Base-by-base conservation (phyloP, 2,888 invertebrate species). In the Oligia fasciuncula region DNA sequence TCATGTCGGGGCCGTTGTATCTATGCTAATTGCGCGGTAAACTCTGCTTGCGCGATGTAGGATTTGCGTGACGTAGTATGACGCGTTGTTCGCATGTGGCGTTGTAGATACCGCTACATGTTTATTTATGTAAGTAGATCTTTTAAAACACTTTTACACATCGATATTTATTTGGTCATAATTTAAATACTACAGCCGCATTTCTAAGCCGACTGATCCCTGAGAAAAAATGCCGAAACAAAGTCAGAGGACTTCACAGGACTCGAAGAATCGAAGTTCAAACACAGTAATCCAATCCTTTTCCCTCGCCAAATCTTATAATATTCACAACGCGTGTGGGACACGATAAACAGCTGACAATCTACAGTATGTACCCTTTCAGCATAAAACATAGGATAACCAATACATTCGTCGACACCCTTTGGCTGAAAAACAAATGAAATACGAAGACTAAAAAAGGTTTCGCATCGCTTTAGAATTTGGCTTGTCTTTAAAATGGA, bases 301-400 rank as follows among this genome's bases (percentile, higher is more conserved):
- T 57, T 43, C 19, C 49, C 17, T 23, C n/a, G 4, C 19, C 8
- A 77, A 51, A 70, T 60, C 51, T 43, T 51, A 51, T 43, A 60
- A 51, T 81, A 81, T 81, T 77, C 83, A 57, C 57, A 66, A 2
- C 81, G 70, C 70, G 70, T 78, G 14, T 17, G 51, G 40, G 57
- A 46, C 19, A 43, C 35, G 63, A 76, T 85, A 85, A 85, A 76
- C 67, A 85, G 81, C 76, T 76, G 68, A 69, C 57, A 40, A 76
- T 54, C 19, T 62, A 77, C 4, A 51, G 17, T 23, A 1, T 40
- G 57, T 69, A 68, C 81, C 62, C 69, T 62, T 40, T 49, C 57
- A 67, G 46, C 70, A 71, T 84, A 75, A 80, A 79, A 80, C 23
- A 71, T 66, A 19, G 4, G 17, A 60, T 69, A 66, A 35, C 40